Evolutionary conservation across 2,797 vertebrate species (phyloP).

Genomic region (Pangasius djambal): DNA sequence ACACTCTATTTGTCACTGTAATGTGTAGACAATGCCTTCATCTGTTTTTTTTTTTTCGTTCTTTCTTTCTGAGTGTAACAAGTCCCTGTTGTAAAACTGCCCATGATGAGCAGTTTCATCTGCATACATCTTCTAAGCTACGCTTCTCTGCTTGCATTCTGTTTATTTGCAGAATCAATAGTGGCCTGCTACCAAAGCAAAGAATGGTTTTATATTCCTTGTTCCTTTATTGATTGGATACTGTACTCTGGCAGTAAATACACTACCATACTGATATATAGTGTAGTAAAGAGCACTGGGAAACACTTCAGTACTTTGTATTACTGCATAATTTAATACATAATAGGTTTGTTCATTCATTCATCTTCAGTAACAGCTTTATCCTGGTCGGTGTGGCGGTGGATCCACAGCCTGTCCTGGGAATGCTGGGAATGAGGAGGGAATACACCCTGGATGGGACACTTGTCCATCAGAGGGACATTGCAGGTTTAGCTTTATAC

Average conservation of each 20-base stretch:
- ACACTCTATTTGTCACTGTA: conserved; percentile 66
- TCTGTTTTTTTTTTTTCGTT: background rate
- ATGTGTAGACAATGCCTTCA: background rate
- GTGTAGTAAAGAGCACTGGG: background rate
- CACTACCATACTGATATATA: background rate
- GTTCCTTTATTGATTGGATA: background rate
- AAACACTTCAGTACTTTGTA: background rate
- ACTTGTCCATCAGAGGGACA: background rate
- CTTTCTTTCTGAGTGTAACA: background rate
- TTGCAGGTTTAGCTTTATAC: background rate
- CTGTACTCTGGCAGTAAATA: background rate
- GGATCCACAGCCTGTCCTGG: background rate
- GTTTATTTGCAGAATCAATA: background rate
- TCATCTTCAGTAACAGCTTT: background rate
- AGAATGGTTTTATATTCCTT: background rate
- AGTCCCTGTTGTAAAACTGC: background rate
- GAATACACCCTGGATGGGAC: background rate
- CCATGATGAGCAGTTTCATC: background rate
- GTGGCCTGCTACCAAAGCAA: background rate
- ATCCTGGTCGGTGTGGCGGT: background rate
- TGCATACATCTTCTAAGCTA: background rate
- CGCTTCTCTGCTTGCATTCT: too few relatives aligned
- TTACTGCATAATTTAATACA: background rate
- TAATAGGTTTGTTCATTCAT: background rate
- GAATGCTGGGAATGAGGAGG: background rate